Base-by-base conservation (phyloP, 2,797 vertebrate species). In the Gymnoscopelus microlampas region DNA sequence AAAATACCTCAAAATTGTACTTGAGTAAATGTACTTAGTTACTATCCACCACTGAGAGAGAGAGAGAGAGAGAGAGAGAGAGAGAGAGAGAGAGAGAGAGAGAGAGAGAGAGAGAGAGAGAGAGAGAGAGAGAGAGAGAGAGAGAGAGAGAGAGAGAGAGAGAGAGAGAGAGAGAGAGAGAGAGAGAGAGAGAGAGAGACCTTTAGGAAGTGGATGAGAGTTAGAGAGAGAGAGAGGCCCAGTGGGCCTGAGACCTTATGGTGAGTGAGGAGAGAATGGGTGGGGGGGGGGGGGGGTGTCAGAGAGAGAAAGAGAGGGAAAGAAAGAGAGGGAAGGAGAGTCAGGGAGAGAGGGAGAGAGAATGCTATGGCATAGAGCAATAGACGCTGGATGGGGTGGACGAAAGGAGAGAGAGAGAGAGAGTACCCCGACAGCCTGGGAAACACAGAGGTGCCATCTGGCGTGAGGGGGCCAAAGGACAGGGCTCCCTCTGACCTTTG, bases 381-480 rank as follows among this genome's bases (percentile, higher is more conserved):
- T 62, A 79, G 79, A 79, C 73, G 80, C 71, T 48, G 12, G 67
- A 67, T 35, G 60, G n/a, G 78, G 79, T 71, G 60, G 73, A 80
- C 71, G 76, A 68, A 79, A 71, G 63, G 72, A 55, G 60, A 71
- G 68, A 75, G 70, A 74, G 83, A 74, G 78, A 74, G 77, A 50
- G 77, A 62, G 55, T 76, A 72, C 63, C 85, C 70, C 89, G 89
- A 93, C 91, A 91, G 89, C 92, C 92, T 94, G 93, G 94, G 92
- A 94, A 94, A 92, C 80, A 86, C 81, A 85, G 86, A 91, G 88
- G 89, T 93, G 91, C 92, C 92, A 95, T 95, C 92, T 95, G 93
- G 92, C 53, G 60, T 85, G 86, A 83, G 87, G 90, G 87, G 91
- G 89, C 87, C 88, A 90, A 90, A 91, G 89, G 90, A 94, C 89